Percentiles rank a stretch among this genome's conserved stretches.
These are phyloP conservation scores for Lophotis ruficrista DNA, from an alignment of 2,113 vertebrate genomes.

Conservation along the genomic window DNA sequence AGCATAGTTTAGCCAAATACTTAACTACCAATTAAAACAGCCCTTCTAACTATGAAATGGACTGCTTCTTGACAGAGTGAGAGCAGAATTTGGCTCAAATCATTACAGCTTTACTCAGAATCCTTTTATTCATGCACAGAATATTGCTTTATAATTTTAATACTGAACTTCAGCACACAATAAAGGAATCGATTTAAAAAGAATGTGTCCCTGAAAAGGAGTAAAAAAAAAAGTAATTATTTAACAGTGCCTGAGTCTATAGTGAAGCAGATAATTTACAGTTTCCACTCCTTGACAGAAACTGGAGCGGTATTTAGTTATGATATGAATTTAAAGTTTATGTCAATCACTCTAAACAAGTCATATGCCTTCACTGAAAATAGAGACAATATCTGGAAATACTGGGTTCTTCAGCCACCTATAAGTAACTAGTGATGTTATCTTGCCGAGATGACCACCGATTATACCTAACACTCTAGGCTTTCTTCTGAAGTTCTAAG, in stretches of 20 bases:
- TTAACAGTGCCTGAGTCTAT: not conserved
- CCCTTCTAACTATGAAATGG: not conserved
- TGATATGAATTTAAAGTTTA: not conserved
- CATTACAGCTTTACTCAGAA: not conserved
- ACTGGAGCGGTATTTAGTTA: not conserved
- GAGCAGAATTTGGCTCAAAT: not conserved
- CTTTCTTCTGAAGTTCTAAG: not conserved
- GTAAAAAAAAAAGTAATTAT: not conserved
- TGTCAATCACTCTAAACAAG: not conserved
- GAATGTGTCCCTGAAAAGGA: not conserved
- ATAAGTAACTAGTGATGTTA: not conserved
- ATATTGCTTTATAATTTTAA: not conserved
- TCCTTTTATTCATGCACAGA: not conserved
- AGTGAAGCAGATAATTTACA: not conserved
- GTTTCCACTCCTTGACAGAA: not conserved
- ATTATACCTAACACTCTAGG: not conserved
- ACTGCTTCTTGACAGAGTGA: not conserved
- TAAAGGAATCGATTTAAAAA: not conserved
- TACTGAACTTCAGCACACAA: not conserved
- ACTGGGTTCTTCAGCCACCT: not conserved
- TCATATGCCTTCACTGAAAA: not conserved
- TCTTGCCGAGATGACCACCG: not conserved
- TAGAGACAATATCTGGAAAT: not conserved
- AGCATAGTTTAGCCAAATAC: not conserved
- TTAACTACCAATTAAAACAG: not conserved